Evolutionary conservation across 1,140 invertebrate species (phyloP).

Genomic region (Lineus longissimus): DNA sequence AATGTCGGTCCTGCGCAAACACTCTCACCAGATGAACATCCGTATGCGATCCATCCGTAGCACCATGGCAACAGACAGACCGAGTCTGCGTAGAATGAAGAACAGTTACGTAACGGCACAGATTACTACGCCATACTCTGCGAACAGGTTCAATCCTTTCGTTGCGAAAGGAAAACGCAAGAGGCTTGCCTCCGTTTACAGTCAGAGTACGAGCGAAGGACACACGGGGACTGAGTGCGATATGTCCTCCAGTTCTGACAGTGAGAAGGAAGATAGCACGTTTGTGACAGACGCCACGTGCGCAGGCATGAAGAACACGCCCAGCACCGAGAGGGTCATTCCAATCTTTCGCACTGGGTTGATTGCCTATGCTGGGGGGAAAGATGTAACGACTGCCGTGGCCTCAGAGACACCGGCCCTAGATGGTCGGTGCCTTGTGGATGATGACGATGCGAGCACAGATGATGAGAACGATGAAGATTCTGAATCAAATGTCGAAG

Average conservation of each 20-base stretch:
- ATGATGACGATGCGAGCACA: too few relatives aligned
- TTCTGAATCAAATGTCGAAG: too few relatives aligned
- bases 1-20: neutral
- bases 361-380: too few relatives aligned
- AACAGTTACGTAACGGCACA: neutral
- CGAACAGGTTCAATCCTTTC: neutral
- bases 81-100: neutral
- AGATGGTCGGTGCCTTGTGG: too few relatives aligned
- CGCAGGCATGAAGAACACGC: neutral
- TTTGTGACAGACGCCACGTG: neutral
- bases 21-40: neutral
- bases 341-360: too few relatives aligned
- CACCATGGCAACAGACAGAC: neutral
- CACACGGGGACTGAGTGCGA: neutral
- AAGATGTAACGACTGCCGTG: too few relatives aligned
- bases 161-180: neutral
- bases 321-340: too few relatives aligned
- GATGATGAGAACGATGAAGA: too few relatives aligned
- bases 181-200: neutral
- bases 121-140: neutral
- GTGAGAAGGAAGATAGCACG: neutral
- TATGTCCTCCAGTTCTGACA: neutral
- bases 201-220: slow-evolving; percentile 5
- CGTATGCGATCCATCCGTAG: neutral
- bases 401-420: too few relatives aligned